Conservation (phyloP, 2,113 vertebrate genomes). For the Erythrocebus patas region DNA sequence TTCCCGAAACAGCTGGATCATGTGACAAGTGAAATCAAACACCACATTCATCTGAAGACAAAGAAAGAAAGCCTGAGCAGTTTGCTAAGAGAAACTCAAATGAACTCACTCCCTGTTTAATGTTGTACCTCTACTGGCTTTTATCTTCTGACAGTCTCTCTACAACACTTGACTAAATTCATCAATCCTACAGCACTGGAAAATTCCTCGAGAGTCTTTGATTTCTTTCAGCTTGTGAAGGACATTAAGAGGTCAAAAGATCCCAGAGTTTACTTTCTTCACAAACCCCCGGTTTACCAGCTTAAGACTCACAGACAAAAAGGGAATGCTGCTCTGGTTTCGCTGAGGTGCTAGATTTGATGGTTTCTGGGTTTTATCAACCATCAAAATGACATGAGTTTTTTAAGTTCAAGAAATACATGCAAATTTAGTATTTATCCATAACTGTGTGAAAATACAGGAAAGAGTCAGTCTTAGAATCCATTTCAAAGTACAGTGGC, state of each 20-base stretch:
- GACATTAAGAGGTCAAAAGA: background rate
- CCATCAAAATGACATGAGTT: background rate
- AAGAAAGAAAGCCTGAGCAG: background rate
- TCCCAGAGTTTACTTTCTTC: background rate
- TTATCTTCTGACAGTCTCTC: background rate
- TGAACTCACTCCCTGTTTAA: background rate
- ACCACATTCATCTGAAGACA: background rate
- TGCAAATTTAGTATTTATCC: background rate
- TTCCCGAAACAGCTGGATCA: background rate
- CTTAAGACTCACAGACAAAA: accelerated
- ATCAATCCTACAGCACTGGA: background rate
- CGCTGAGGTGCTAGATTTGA: background rate
- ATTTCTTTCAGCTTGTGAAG: background rate
- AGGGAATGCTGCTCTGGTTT: background rate
- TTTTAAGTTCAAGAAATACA: background rate
- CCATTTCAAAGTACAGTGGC: background rate
- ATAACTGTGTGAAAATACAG: background rate
- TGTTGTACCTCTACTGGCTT: background rate
- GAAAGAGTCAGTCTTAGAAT: background rate
- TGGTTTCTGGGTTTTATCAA: background rate
- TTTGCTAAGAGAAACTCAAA: background rate
- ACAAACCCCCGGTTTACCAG: background rate
- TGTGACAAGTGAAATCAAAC: background rate
- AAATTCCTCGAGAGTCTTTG: background rate
- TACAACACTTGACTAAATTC: background rate